Base-by-base conservation (phyloP, 2,113 vertebrate genomes). In the Murina feae region DNA sequence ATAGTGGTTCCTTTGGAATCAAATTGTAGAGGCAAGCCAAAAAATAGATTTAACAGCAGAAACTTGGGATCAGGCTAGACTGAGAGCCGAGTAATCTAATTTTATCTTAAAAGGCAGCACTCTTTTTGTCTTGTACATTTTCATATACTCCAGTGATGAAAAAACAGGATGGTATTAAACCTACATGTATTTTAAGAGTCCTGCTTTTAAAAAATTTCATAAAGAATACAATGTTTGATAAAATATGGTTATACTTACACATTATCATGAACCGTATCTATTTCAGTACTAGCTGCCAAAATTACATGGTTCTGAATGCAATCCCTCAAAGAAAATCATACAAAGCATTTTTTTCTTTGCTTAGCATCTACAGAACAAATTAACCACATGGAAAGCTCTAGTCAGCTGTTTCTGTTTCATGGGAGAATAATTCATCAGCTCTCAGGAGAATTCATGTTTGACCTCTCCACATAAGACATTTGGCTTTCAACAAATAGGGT, bases 341-440 rank as follows among this genome's bases (percentile, higher is more conserved):
- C 55, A 42, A 75, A 11, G 0, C 66, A 65, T 25, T 89, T 79
- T 83, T 87, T 88, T 21, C 47, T 55, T 82, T 91, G 95, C 96
- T 89, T 87, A 72, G 80, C 84, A 94, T 96, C 85, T 60, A 89
- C 60, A 94, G 91, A 95, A 91, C 0, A 2, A 95, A 76, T 74
- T 91, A 94, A 90, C 47, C 96, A 97, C 87, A 93, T 95, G 96
- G 97, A 97, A 98, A 96, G 91, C 89, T 94, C 71, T 94, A 96
- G 91, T 98, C 97, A 98, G 97, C 90, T 4, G 91, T 97, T 98
- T 97, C 97, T 94, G 68, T 97, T 97, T 98, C 97, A 97, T 97
- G 98, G 96, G 97, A 97, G 92, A 96, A 79, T 94, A 96, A 86
- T 96, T 85, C 81, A 89, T 89, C 90, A 95, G 84, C 78, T 96